Evolutionary conservation across 1,140 invertebrate genomes (phyloP).

Genomic region (Grapholita molesta): DNA sequence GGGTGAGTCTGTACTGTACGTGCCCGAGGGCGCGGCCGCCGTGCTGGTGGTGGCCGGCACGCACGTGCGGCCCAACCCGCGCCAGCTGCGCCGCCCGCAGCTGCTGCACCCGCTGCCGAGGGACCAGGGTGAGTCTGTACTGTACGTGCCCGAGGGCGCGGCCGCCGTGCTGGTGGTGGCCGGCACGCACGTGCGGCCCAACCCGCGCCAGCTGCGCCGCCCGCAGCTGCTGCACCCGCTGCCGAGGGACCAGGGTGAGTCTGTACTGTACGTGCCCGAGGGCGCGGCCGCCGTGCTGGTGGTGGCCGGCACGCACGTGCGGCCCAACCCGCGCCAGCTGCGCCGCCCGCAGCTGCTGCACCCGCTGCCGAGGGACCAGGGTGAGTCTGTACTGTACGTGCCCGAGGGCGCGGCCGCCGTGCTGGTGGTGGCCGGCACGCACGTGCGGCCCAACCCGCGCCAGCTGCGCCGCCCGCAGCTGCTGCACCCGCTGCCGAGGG

Average conservation of each 20-base stretch:
- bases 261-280: no score
- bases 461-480: no score
- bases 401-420: conserved; percentile 29
- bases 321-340: conserved; percentile 20
- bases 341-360: conserved; percentile 20
- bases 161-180: conserved; percentile 34
- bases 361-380: conserved; percentile 18
- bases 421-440: conserved; percentile 36
- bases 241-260: conserved; percentile 4
- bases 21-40: conserved; percentile 24
- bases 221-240: conserved; percentile 22
- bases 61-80: conserved; percentile 19
- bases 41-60: conserved; percentile 37
- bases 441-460: no score
- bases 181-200: conserved; percentile 28
- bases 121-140: neutral
- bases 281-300: conserved; percentile 21
- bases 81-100: conserved; percentile 22
- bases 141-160: no score
- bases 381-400: no score
- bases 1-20: no score
- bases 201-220: conserved; percentile 21
- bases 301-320: conserved; percentile 32
- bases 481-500: no score
- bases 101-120: conserved; percentile 22